Base-by-base conservation (phyloP, 1,140 invertebrate species). In the Battus philenor region DNA sequence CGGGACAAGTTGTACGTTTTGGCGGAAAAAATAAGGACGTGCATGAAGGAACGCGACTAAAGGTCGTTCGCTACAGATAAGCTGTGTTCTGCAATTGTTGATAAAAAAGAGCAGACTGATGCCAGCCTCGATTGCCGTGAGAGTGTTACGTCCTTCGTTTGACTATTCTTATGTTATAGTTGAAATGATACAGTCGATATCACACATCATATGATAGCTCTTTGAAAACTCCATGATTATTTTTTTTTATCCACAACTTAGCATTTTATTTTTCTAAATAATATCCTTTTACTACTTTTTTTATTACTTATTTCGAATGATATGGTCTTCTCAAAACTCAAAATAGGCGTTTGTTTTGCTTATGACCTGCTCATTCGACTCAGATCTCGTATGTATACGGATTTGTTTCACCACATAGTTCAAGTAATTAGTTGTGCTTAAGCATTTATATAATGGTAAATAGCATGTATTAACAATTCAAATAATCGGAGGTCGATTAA, bases 1-100 rank as follows among this genome's bases (percentile, higher is more conserved):
- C 74, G 70, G 71, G 64, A 74, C 57, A 44, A 31, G 56, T 71
- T 64, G 71, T 72, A 72, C 59, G 67, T 63, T 76, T 63, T 54
- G 34, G 41, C 24, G 47, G 44, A 63, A 63, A 70, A 71, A 80
- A 71, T 69, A 68, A 65, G 68, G 64, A 75, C 71, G 66, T 60
- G 56, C 66, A 60, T 63, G 43, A 44, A 46, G 39, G 55, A 54
- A 57, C 44, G 36, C 38, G 45, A 34, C 27, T 30, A 13, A 48
- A 52, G 44, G 47, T 45, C 49, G 47, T 32, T 45, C 29, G 8
- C 7, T 33, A 26, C 38, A 26, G 13, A 41, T 20, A 36, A 36
- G 17, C 29, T 2, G 15, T 39, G 16, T 9, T 27, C n/a, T 24
- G 34, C 27, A 33, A 33, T 9, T 17, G 31, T 41, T 27, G 38